Conservation (phyloP, 35 echinoderm and acorn worm species). For the Heliocidaris tuberculata region DNA sequence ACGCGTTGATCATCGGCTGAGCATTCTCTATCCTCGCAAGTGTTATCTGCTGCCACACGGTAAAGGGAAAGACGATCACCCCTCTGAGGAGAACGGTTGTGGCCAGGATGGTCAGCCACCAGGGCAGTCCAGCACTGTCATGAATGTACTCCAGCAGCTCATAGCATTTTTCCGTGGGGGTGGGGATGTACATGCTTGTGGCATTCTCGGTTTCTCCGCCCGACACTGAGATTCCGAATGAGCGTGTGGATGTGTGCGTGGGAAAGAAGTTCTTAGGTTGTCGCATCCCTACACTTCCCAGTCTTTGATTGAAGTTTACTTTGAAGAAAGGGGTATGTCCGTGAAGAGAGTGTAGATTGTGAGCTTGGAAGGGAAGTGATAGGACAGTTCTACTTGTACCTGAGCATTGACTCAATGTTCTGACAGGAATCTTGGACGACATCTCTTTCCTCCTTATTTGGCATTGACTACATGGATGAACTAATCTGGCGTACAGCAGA, state of each 20-base stretch:
- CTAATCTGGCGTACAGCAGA: not conserved
- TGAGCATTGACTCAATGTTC: not conserved
- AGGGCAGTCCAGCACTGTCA: slow-evolving; percentile 59
- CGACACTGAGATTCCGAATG: slow-evolving; percentile 23
- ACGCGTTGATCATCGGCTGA: slow-evolving; percentile 84
- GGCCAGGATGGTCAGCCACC: slow-evolving; percentile 87
- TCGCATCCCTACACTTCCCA: not conserved
- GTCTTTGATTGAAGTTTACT: not conserved
- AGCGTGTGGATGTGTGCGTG: not conserved
- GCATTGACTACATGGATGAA: slow-evolving; percentile 9
- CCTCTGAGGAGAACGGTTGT: slow-evolving; percentile 62
- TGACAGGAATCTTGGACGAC: not conserved
- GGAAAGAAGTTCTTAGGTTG: not conserved
- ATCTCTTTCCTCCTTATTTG: not conserved
- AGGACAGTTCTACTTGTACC: not conserved
- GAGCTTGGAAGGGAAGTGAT: not conserved
- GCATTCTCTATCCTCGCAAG: slow-evolving; percentile 79
- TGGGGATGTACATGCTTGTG: slow-evolving; percentile 65
- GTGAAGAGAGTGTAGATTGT: not conserved
- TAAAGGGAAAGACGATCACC: slow-evolving; percentile 68
- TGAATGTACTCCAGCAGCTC: slow-evolving; percentile 85
- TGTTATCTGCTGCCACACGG: slow-evolving; percentile 71
- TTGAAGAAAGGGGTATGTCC: not conserved
- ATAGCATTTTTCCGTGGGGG: slow-evolving; percentile 74
- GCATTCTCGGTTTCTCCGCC: not conserved